Percentiles rank a stretch among this genome's conserved stretches.
phyloP scores from a whole-genome alignment of 2,797 vertebrate species.

The Pseudocheirus occidentalis region DNA sequence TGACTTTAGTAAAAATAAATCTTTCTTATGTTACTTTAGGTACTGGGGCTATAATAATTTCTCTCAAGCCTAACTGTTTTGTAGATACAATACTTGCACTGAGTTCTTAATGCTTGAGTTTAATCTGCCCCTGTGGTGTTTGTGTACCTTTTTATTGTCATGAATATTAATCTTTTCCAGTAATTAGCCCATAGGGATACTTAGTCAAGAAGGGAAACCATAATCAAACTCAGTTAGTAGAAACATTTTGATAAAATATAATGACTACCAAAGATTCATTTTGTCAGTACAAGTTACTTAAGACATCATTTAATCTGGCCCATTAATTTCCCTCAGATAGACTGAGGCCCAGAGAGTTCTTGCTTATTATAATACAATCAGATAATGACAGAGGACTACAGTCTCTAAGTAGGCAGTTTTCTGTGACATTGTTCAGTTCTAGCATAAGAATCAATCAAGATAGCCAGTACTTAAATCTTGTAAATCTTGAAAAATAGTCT shows the following conservation, averaged over 20 bases:
- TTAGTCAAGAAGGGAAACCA: background rate
- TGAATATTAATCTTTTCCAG: background rate
- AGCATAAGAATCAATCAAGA: background rate
- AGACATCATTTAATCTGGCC: background rate
- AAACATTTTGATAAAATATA: background rate
- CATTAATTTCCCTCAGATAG: background rate
- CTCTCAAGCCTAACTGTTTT: background rate
- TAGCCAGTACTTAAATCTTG: background rate
- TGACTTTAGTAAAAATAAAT: background rate
- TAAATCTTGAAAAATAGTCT: background rate
- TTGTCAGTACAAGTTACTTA: background rate
- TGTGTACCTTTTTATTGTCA: background rate
- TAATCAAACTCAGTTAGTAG: background rate
- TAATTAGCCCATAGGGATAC: background rate
- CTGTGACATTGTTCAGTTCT: background rate
- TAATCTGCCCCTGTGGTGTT: background rate
- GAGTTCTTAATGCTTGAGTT: background rate
- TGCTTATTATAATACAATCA: background rate
- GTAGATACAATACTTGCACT: background rate
- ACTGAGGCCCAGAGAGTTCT: background rate
- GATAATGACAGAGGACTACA: background rate
- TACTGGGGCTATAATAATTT: background rate
- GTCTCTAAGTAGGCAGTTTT: background rate
- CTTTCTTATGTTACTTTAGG: background rate
- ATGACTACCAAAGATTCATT: background rate